Evolutionary conservation across 1,140 invertebrate genomes (phyloP).

Genomic region (Lordiphosa stackelbergi): DNA sequence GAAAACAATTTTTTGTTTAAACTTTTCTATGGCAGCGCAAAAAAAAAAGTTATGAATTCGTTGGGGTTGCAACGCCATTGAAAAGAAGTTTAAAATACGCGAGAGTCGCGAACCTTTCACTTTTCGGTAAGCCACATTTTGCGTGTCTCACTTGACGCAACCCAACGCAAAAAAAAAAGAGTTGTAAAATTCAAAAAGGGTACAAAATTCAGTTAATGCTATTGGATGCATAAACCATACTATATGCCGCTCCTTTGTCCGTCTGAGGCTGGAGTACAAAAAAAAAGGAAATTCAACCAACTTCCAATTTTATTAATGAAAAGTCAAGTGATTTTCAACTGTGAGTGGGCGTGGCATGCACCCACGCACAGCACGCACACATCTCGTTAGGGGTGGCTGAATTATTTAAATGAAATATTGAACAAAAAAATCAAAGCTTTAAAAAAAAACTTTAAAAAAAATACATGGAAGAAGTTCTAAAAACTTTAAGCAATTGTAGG

Average conservation of each 20-base stretch:
- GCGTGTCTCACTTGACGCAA: conserved; percentile 62
- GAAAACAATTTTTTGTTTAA: conserved; percentile 60
- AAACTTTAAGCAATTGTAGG: too few species aligned
- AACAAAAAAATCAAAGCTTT: background rate
- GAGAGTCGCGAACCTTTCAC: conserved; percentile 45
- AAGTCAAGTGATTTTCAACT: conserved; percentile 69
- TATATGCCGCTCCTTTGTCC: conserved; percentile 8
- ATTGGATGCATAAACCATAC: conserved; percentile 9
- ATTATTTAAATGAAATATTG: conserved; percentile 29
- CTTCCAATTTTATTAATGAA: conserved; percentile 73
- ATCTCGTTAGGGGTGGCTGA: conserved; percentile 50
- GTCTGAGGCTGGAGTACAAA: background rate
- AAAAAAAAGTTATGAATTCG: conserved; percentile 20
- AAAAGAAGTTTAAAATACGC: conserved; percentile 50
- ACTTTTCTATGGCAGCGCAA: conserved; percentile 5
- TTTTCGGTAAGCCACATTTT: conserved; percentile 63
- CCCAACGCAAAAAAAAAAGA: conserved; percentile 24
- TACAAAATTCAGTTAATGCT: conserved; percentile 38
- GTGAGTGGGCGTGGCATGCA: conserved; percentile 52
- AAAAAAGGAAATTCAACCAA: conserved; percentile 34
- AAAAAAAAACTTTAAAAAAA: background rate
- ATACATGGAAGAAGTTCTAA: background rate
- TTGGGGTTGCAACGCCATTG: conserved; percentile 32
- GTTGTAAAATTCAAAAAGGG: conserved; percentile 51
- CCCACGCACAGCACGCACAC: conserved; percentile 33